A percentile compares a stretch with the other conserved stretches of the same genome.
Evolutionary conservation across 2,888 invertebrate genomes (phyloP).

Genomic region (Cremastinae sp.): DNA sequence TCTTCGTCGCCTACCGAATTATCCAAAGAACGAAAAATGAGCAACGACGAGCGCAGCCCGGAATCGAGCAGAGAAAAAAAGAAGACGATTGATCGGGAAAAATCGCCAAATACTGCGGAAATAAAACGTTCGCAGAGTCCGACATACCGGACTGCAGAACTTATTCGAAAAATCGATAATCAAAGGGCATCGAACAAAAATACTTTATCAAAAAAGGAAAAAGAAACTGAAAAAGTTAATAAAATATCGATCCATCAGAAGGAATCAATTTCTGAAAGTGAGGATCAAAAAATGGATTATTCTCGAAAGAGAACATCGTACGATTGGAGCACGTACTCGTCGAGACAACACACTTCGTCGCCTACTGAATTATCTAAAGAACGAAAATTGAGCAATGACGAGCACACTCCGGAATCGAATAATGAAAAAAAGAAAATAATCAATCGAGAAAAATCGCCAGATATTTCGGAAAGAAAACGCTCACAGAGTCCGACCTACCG

Average conservation of each 20-base stretch:
- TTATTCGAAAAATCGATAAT: not conserved
- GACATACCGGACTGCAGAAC: not conserved
- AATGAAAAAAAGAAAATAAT: slow-evolving; percentile 3
- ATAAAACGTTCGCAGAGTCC: slow-evolving; percentile 1
- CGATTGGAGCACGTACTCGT: slow-evolving; percentile 37
- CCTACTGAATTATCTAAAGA: slow-evolving; percentile 12
- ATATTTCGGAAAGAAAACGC: not conserved
- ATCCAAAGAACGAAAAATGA: not conserved
- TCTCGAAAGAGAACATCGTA: slow-evolving; percentile 30
- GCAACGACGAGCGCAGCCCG: slow-evolving; percentile 26
- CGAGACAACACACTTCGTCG: slow-evolving; percentile 10
- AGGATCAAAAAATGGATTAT: slow-evolving; percentile 40
- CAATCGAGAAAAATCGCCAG: not conserved
- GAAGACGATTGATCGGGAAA: not conserved
- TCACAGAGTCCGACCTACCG: slow-evolving; percentile 15
- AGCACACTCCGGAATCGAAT: slow-evolving; percentile 29
- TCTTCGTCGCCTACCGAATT: slow-evolving; percentile 8
- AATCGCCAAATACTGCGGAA: slow-evolving; percentile 1
- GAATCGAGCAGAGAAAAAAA: too few relatives aligned
- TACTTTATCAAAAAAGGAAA: not conserved
- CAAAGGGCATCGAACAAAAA: not conserved
- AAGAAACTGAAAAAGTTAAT: slow-evolving; percentile 19
- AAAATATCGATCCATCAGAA: slow-evolving; percentile 25
- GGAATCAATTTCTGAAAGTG: slow-evolving; percentile 32
- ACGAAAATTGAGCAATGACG: too few relatives aligned